Percentiles rank a stretch among this genome's conserved stretches.
Conservation (phyloP, 2,113 vertebrate species). For the Trochalopteron elliotii region DNA sequence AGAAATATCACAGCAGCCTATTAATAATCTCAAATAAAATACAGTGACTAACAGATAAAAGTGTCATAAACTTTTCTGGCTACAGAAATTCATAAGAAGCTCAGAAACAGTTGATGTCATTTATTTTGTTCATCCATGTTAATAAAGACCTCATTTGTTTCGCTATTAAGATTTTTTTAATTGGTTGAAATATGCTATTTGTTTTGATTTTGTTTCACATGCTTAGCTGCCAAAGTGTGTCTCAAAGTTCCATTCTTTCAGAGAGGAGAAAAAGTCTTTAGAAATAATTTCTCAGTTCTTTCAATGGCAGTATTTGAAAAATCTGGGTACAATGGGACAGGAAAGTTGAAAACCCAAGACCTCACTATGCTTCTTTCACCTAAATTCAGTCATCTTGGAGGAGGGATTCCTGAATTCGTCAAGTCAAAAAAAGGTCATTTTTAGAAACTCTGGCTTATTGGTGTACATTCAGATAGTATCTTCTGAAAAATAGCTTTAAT, state of each 20-base stretch:
- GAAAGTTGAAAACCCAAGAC: neutral
- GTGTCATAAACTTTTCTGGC: slow-evolving; percentile 2
- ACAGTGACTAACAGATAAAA: neutral
- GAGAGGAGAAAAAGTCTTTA: neutral
- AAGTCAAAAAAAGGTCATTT: neutral
- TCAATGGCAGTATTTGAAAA: neutral
- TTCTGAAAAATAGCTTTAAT: neutral
- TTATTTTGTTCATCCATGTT: neutral
- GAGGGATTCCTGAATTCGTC: neutral
- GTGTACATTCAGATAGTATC: neutral
- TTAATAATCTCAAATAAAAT: neutral
- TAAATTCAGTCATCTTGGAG: neutral
- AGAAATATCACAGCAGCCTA: neutral
- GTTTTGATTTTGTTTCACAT: neutral
- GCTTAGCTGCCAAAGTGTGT: neutral
- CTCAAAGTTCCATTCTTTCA: neutral
- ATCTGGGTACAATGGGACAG: neutral
- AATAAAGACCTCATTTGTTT: slow-evolving; percentile 43
- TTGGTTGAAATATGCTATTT: neutral
- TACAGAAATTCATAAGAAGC: neutral
- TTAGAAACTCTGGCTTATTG: neutral
- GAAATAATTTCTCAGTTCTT: neutral
- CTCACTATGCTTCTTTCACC: neutral
- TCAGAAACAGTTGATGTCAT: neutral
- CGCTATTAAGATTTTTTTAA: neutral